phyloP scores from a whole-genome alignment of 92 coral and sea anemone species.

The Epizoanthus fatuus region DNA sequence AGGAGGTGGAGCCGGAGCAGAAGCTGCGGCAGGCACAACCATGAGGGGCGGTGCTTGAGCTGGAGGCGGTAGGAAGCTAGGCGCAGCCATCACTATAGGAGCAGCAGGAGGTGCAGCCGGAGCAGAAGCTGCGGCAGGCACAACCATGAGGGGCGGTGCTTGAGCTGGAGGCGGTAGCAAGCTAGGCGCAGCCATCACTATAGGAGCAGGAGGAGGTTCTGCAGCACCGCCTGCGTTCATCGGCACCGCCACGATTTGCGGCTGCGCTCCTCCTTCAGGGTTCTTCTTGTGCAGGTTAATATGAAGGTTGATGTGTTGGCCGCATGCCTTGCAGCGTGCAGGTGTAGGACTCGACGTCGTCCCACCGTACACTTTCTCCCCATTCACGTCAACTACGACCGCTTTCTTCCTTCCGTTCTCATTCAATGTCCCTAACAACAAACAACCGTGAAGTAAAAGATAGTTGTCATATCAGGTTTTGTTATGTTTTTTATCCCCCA shows the following conservation, averaged over 20 bases:
- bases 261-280: slow-evolving; percentile 15
- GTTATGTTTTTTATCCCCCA: not conserved
- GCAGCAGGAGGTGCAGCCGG: not conserved
- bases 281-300: slow-evolving; percentile 34
- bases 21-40: slow-evolving; percentile 22
- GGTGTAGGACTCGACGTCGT: slow-evolving; percentile 8
- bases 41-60: slow-evolving; percentile 9
- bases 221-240: not conserved
- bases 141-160: slow-evolving; percentile 25
- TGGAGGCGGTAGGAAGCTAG: not conserved
- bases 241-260: slow-evolving; percentile 30
- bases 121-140: not conserved
- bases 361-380: slow-evolving; percentile 60
- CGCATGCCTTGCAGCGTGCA: slow-evolving; percentile 19
- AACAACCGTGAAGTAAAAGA: too few species aligned
- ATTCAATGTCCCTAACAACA: not conserved
- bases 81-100: slow-evolving; percentile 20
- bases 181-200: slow-evolving; percentile 21
- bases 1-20: not conserved
- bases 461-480: too few species aligned
- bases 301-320: slow-evolving; percentile 40
- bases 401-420: slow-evolving; percentile 30
- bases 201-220: not conserved
- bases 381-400: slow-evolving; percentile 71
- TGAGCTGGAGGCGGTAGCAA: not conserved